These are phyloP conservation scores for Salvelinus sp. DNA, from an alignment of 2,113 vertebrate species.

Conservation along the genomic window DNA sequence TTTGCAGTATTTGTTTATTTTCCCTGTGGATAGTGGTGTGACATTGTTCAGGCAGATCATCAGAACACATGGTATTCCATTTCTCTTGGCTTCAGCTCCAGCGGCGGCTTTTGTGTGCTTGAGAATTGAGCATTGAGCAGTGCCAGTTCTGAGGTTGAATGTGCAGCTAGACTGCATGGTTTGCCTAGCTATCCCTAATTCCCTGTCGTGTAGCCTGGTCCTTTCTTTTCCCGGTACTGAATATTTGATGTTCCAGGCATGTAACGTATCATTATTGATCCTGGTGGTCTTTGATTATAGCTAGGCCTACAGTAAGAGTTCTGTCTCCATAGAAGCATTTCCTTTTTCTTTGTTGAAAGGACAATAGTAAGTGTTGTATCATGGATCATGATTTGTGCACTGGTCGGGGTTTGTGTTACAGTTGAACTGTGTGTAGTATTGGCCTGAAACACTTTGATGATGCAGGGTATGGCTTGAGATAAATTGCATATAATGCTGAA, in stretches of 20 bases:
- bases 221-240: not conserved
- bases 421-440: slow-evolving; percentile 3
- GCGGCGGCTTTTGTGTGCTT: slow-evolving; percentile 65
- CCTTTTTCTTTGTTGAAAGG: not conserved
- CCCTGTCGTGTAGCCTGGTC: not conserved
- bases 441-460: slow-evolving; percentile 23
- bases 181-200: not conserved
- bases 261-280: not conserved
- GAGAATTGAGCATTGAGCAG: slow-evolving; percentile 39
- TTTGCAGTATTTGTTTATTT: no score
- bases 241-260: not conserved
- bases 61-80: slow-evolving; percentile 2
- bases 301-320: not conserved
- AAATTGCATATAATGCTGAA: slow-evolving; percentile 48
- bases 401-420: not conserved
- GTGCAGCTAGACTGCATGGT: slow-evolving; percentile 43
- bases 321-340: not conserved
- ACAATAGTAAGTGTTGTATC: not conserved
- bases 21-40: no score
- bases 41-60: no score
- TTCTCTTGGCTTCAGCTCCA: not conserved
- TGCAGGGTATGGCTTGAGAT: slow-evolving; percentile 39
- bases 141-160: slow-evolving; percentile 33
- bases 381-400: not conserved
- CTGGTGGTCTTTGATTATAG: not conserved